Base-by-base conservation (phyloP, 2,113 vertebrate species). In the Tachuris rubrigastra region DNA sequence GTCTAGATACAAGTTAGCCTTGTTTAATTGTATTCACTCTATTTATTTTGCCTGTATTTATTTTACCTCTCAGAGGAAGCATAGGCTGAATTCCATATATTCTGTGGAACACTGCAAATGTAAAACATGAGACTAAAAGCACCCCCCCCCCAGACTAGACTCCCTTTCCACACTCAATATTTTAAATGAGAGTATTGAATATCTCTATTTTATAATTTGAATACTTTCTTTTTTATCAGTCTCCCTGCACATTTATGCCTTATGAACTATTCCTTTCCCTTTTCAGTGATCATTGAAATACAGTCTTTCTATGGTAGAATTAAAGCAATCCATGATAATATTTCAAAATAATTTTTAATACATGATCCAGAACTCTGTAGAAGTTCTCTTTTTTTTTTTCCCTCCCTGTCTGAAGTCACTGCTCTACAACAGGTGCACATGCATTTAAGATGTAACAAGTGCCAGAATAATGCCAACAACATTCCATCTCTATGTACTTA, bases 131-230 rank as follows among this genome's bases (percentile, higher is more conserved):
- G 68, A 92, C 75, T n/a, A 16, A 74, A 55, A 30, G 20, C 55
- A 28, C 25, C 2, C n/a, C 44, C n/a, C 24, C 46, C 31, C 18
- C 15, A 5, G 28, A 41, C 66, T 52, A 87, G 55, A 74, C 65
- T 94, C 46, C 8, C 19, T 90, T 86, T 87, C 52, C 60, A 89
- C 85, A 79, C 66, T 85, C 62, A 89, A 11, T 93, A 82, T 87
- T 96, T 96, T 56, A 93, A 87, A 58, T 60, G 14, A 90, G 60
- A 81, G 50, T 66, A 85, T 67, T 94, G 83, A 95, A 78, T 87
- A 89, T 58, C 41, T 75, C n/a, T 84, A 76, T 62, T 62, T 35
- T 82, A 41, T 90, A 94, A 92, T 93, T 95, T 88, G 56, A n/a
- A 82, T 75, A 25, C n/a, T 78, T 94, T 77, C 41, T 59, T 88